Base-by-base conservation (phyloP, 2,797 vertebrate genomes). In the Helicolenus hilgendorfi region DNA sequence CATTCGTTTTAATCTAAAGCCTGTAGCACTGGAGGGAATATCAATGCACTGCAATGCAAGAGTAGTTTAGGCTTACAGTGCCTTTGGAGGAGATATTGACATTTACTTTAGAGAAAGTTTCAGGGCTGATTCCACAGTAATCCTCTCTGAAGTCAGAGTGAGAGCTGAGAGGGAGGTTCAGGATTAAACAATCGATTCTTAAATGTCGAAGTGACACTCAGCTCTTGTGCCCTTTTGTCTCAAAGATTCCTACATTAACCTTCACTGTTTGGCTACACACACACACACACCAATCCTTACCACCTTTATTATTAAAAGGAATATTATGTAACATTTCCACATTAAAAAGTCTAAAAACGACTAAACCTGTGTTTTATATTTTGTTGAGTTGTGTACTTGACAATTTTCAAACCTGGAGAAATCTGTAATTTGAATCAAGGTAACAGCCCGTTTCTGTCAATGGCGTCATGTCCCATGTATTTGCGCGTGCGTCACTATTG, bases 101-200 rank as follows among this genome's bases (percentile, higher is more conserved):
- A 59, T 83, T 89, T 86, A 49, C 76, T 84, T 87, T 77, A 71
- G n/a, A 69, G 56, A 67, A 70, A 26, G 7, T 82, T 83, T 70
- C 24, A 33, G 13, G 35, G 31, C 14, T 53, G 64, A 86, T 68
- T 92, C 24, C 27, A 20, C 35, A 41, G 36, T 84, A 89, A 83
- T 86, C 82, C 78, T 79, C 75, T 81, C 31, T 67, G 11, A 79
- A 82, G 80, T 80, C 60, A 64, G 55, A 55, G 62, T 65, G 18
- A 35, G 72, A 89, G 69, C 36, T 45, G 59, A 85, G 58, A 65
- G 45, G 68, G 49, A 70, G 49, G 56, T 33, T 75, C 1, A n/a
- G 56, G 76, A 92, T 92, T 33, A 72, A 84, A 83, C 3, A 38
- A 85, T 85, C 70, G 45, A 81, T 91, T 69, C 38, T 49, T 62